Conservation (phyloP, 2,113 vertebrate genomes). For the Salvelinus fontinalis region DNA sequence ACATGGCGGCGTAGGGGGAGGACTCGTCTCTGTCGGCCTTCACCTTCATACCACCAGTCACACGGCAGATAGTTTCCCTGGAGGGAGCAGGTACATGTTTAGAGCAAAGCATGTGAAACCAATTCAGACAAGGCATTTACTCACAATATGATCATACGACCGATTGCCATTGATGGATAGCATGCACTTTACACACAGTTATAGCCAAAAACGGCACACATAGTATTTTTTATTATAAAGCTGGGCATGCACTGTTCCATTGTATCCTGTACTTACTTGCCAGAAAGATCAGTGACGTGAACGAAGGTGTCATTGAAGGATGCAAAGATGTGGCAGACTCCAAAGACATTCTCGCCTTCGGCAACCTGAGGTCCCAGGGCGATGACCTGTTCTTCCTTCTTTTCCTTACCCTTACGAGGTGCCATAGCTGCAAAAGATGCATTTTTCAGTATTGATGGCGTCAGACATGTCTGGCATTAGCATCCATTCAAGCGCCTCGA, state of each 20-base stretch:
- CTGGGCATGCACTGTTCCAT: too few relatives aligned
- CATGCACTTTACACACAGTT: too few relatives aligned
- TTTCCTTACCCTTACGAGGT: slow-evolving; percentile 98
- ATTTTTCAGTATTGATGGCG: background rate
- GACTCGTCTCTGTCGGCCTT: slow-evolving; percentile 97
- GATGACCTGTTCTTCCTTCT: slow-evolving; percentile 99
- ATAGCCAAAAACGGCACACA: too few relatives aligned
- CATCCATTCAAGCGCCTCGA: background rate
- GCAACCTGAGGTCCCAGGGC: slow-evolving; percentile 96
- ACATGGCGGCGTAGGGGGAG: slow-evolving; percentile 95
- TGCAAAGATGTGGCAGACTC: slow-evolving; percentile 97
- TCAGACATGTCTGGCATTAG: background rate
- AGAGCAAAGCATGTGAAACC: background rate
- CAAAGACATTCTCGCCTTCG: slow-evolving; percentile 97
- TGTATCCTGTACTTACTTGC: slow-evolving; percentile 83
- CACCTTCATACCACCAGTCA: slow-evolving; percentile 98
- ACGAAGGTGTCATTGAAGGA: slow-evolving; percentile 99
- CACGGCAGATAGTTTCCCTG: slow-evolving; percentile 97
- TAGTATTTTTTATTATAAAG: too few relatives aligned
- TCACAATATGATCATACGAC: background rate
- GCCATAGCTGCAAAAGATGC: slow-evolving; percentile 83
- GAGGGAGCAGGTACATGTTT: background rate
- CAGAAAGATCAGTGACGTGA: slow-evolving; percentile 97
- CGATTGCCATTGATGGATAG: too few relatives aligned
- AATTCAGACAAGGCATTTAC: background rate